Percentiles rank a stretch among this genome's conserved stretches.
These are phyloP conservation scores for Leptinotarsa haldemani DNA, from an alignment of 2,888 invertebrate species.

Conservation along the genomic window DNA sequence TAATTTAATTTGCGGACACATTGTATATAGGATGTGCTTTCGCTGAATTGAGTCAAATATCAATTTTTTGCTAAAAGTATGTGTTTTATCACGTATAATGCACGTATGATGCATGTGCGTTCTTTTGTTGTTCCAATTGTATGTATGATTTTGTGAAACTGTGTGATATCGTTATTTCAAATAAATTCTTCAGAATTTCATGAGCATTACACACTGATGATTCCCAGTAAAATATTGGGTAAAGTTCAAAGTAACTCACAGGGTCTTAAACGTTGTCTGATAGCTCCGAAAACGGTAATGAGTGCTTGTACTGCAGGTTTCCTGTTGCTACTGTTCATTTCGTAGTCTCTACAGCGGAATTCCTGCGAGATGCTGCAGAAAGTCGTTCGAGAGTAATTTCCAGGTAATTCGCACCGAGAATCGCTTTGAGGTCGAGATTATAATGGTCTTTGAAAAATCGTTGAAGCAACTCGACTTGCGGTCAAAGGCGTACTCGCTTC, in stretches of 20 bases:
- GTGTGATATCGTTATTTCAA: too few species aligned
- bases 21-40: too few species aligned
- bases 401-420: slow-evolving; percentile 61
- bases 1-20: too few species aligned
- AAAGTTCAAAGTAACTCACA: slow-evolving; percentile 12
- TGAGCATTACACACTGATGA: neutral
- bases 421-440: slow-evolving; percentile 37
- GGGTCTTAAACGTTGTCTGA: slow-evolving; percentile 22
- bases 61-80: too few species aligned
- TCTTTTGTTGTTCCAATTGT: too few species aligned
- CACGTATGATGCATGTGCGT: too few species aligned
- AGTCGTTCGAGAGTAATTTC: slow-evolving; percentile 62
- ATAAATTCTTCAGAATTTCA: too few species aligned
- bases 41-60: too few species aligned
- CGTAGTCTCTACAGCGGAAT: slow-evolving; percentile 1
- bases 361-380: slow-evolving; percentile 34
- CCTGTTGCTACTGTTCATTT: slow-evolving; percentile 49
- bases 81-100: too few species aligned
- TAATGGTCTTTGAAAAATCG: slow-evolving; percentile 37
- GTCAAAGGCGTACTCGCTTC: slow-evolving; percentile 30
- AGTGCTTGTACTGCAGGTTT: slow-evolving; percentile 61
- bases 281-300: slow-evolving; percentile 52
- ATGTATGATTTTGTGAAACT: too few species aligned
- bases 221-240: neutral
- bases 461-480: slow-evolving; percentile 33